Evolutionary conservation across 2,113 vertebrate species (phyloP), one percentile per base, ranked within the genome.

Genomic region (Apteryx owenii): DNA sequence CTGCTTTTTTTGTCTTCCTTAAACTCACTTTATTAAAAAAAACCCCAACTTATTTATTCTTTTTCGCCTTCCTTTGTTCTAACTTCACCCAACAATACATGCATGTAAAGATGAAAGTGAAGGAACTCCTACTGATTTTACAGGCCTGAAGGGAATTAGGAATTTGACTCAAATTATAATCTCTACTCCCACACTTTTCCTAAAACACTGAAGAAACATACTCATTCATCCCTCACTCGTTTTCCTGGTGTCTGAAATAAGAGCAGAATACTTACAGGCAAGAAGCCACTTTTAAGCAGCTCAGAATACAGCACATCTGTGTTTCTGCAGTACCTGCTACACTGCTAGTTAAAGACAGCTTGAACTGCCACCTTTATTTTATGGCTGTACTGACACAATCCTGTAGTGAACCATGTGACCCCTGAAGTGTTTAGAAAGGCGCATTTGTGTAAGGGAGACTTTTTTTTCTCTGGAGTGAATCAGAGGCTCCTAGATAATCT

Each of bases 311-410:
- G 79, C 90, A 91, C 89, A 66, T 83, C 78, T 89, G 19, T 88
- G 93, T 94, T 97, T 94, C 88, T 90, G 86, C 86, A 54, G 54
- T 82, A 75, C 90, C 88, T 90, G 92, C 36, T 15, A 17, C 1
- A 5, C 72, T 85, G 90, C 48, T 50, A 31, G 82, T 61, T 80
- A 28, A 4, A 93, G 94, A 76, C 91, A 90, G 79, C 87, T 69
- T 17, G 75, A 81, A 44, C 60, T 44, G 91, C 88, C 5, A 22
- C 70, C 80, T 94, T 48, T 29, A 22, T 96, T 97, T 98, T 97
- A 97, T 96, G 96, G 95, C 97, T 95, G 93, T 62, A 89, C 92
- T 96, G 94, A 96, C 94, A 98, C 97, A 97, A 81, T 75, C 94
- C 92, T 93, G 90, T 87, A 96, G 88, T 97, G 97, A 98, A 97